These are phyloP conservation scores for Napeogenes sylphis DNA, from an alignment of 2,888 invertebrate genomes.

Conservation along the genomic window DNA sequence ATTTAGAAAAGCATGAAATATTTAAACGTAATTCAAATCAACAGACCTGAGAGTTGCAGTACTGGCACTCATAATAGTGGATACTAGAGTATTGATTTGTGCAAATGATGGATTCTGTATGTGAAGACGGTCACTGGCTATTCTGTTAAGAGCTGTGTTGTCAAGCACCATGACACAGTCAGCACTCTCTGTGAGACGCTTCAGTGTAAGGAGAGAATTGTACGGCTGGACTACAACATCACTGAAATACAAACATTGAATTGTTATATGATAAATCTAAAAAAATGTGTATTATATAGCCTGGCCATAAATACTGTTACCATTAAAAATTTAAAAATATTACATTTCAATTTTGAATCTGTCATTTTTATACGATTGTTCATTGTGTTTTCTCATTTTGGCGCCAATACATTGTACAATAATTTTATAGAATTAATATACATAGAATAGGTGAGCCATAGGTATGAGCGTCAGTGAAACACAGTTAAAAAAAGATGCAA, in stretches of 20 bases:
- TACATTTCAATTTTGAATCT: too few species aligned
- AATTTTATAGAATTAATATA: too few species aligned
- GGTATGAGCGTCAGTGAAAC: too few species aligned
- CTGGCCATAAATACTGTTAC: too few species aligned
- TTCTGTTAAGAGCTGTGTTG: constrained; percentile 97
- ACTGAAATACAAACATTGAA: constrained; percentile 64
- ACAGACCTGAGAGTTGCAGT: constrained; percentile 92
- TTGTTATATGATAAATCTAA: background rate
- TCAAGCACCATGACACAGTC: constrained; percentile 98
- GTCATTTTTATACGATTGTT: too few species aligned
- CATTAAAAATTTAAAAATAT: too few species aligned
- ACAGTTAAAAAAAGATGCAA: too few species aligned
- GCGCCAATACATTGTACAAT: too few species aligned
- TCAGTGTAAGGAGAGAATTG: constrained; percentile 95
- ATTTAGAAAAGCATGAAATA: background rate
- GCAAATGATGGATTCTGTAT: constrained; percentile 97
- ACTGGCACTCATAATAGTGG: constrained; percentile 98
- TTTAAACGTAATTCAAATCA: background rate
- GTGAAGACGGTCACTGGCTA: constrained; percentile 94
- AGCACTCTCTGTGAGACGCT: constrained; percentile 95
- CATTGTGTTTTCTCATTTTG: too few species aligned
- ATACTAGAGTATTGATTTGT: constrained; percentile 97
- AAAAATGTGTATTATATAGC: too few species aligned
- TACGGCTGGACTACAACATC: constrained; percentile 98
- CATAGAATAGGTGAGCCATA: too few species aligned